These are phyloP conservation scores for Dasysyrphus tricinctus DNA, from an alignment of 2,888 invertebrate species.

Conservation along the genomic window DNA sequence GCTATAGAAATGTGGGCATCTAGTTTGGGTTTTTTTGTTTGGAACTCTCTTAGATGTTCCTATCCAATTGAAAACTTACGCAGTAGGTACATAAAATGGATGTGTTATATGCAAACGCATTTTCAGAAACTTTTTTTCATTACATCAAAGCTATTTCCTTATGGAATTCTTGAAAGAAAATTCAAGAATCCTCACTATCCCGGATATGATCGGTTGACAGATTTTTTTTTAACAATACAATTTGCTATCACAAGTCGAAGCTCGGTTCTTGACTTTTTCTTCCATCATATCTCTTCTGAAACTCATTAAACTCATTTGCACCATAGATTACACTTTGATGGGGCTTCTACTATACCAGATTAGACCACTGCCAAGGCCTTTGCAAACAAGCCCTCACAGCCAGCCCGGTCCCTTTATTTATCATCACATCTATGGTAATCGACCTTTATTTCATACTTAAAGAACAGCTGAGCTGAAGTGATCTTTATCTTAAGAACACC, in stretches of 20 bases:
- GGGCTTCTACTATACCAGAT: too few relatives aligned
- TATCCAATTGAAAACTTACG: conserved; percentile 13
- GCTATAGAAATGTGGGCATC: conserved; percentile 14
- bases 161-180: not conserved
- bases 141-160: not conserved
- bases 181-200: not conserved
- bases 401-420: too few relatives aligned
- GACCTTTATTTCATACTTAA: not conserved
- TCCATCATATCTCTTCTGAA: too few relatives aligned
- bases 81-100: not conserved
- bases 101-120: conserved; percentile 50
- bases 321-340: too few relatives aligned
- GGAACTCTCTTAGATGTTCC: conserved; percentile 17
- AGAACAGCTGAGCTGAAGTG: not conserved
- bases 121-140: conserved; percentile 7
- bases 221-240: too few relatives aligned
- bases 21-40: conserved; percentile 14
- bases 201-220: too few relatives aligned
- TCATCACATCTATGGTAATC: not conserved
- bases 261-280: too few relatives aligned
- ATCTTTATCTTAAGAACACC: not conserved
- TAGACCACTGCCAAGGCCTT: too few relatives aligned
- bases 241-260: too few relatives aligned
- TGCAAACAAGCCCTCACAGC: too few relatives aligned
- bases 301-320: too few relatives aligned